Base-by-base conservation (phyloP, 2,888 invertebrate genomes). In the Teleogryllus oceanicus region DNA sequence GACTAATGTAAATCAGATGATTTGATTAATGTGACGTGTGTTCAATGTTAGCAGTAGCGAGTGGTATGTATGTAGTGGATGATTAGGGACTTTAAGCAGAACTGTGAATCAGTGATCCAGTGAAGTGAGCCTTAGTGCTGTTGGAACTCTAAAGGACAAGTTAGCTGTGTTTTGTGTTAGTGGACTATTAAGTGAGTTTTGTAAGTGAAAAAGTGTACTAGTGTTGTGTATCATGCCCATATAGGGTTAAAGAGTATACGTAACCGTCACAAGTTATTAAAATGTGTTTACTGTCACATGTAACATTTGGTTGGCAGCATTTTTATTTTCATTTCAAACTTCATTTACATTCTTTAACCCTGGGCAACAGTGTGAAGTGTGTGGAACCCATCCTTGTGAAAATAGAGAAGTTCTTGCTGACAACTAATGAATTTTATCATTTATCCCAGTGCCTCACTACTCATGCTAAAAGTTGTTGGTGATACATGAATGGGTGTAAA, bases 341-440 rank as follows among this genome's bases (percentile, higher is more conserved):
- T 20, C 51, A 21, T 49, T 51, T 62, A 49, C 79, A 74, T 74
- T 82, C 80, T 80, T 81, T 80, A 81, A 79, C 79, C 81, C 82
- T 79, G 81, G 80, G 79, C 80, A 82, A 75, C 62, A 79, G 81
- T 80, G 80, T 51, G 77, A 79, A 80, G 80, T 81, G 78, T 82
- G 81, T 80, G 82, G 76, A 80, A 82, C 78, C 51, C 78, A 79
- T 74, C 24, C 74, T 78, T 81, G 82, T 81, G 81, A 80, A 75
- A 81, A 83, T 82, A 83, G 82, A 83, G 80, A 82, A 79, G 81
- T 83, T 81, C 81, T 83, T 83, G 82, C 81, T 79, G 83, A 82
- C 78, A 62, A 81, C 75, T 78, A 16, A 21, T 77, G 50, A 50
- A 50, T 75, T 78, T 74, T 80, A 75, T 77, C 74, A 80, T 78